Percentiles rank a stretch among this genome's conserved stretches.
phyloP scores from a whole-genome alignment of 2,888 invertebrate genomes.

The Epinotia demarniana region DNA sequence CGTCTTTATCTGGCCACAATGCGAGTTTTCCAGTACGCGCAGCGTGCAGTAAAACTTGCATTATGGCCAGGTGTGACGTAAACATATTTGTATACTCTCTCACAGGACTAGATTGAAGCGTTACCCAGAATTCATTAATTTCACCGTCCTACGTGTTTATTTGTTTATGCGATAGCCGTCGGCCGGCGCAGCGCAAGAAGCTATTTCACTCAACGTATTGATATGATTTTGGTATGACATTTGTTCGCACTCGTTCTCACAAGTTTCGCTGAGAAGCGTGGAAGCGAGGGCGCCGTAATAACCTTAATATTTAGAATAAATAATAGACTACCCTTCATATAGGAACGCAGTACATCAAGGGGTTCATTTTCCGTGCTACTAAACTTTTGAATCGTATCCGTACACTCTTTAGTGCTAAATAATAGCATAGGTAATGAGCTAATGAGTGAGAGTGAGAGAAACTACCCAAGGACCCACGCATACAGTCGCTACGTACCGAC shows the following conservation, averaged over 20 bases:
- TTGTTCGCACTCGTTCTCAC: neutral
- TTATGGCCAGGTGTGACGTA: too few species aligned
- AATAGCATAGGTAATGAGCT: too few species aligned
- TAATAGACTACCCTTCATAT: neutral
- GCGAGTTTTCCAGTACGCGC: too few species aligned
- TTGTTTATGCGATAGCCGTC: neutral
- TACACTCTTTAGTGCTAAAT: neutral
- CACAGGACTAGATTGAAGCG: conserved; percentile 2
- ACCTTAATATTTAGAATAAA: neutral
- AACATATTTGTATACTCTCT: neutral
- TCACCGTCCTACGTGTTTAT: conserved; percentile 3
- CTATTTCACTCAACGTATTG: neutral
- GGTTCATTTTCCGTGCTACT: too few species aligned
- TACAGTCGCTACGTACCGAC: too few species aligned
- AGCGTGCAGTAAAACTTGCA: too few species aligned
- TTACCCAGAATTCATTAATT: conserved; percentile 17
- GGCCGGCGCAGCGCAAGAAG: neutral
- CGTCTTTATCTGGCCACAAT: too few species aligned
- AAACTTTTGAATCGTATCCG: neutral
- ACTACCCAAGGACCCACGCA: too few species aligned
- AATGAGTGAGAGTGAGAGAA: too few species aligned
- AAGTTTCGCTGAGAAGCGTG: neutral
- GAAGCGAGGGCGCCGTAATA: neutral
- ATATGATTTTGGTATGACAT: neutral
- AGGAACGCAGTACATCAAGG: neutral